Evolutionary conservation across 2,797 vertebrate genomes (phyloP).

Genomic region (Manis javanica): DNA sequence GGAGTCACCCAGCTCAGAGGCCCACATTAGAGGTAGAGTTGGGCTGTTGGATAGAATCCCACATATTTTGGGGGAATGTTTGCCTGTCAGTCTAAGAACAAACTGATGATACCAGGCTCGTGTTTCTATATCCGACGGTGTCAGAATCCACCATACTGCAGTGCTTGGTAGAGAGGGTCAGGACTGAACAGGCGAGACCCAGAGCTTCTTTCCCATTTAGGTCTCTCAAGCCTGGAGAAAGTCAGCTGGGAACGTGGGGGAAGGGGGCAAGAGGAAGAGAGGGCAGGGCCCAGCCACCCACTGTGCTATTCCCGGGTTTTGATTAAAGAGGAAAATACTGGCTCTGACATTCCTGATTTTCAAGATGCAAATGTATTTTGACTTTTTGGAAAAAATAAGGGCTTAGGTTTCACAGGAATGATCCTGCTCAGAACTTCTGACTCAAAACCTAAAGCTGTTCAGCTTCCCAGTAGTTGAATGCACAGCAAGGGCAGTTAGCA

Average conservation of each 20-base stretch:
- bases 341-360: slow-evolving; percentile 72
- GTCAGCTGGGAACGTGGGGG: not conserved
- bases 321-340: slow-evolving; percentile 75
- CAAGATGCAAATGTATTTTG: slow-evolving; percentile 76
- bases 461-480: slow-evolving; percentile 75
- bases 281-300: slow-evolving; percentile 52
- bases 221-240: not conserved
- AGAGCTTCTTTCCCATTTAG: not conserved
- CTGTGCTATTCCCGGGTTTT: slow-evolving; percentile 64
- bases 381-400: slow-evolving; percentile 45
- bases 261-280: not conserved
- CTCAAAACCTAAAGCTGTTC: slow-evolving; percentile 75
- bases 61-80: slow-evolving; percentile 15
- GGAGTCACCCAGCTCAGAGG: not conserved
- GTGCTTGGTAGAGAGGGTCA: not conserved
- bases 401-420: slow-evolving; percentile 80
- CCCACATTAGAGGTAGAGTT: not conserved
- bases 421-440: slow-evolving; percentile 68
- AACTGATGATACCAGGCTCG: not conserved
- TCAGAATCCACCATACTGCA: not conserved
- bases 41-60: not conserved
- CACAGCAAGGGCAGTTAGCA: slow-evolving; percentile 73
- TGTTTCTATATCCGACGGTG: slow-evolving; percentile 5
- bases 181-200: not conserved
- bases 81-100: slow-evolving; percentile 47